These are phyloP conservation scores for Anableps anableps DNA, from an alignment of 2,797 vertebrate species.

Conservation along the genomic window DNA sequence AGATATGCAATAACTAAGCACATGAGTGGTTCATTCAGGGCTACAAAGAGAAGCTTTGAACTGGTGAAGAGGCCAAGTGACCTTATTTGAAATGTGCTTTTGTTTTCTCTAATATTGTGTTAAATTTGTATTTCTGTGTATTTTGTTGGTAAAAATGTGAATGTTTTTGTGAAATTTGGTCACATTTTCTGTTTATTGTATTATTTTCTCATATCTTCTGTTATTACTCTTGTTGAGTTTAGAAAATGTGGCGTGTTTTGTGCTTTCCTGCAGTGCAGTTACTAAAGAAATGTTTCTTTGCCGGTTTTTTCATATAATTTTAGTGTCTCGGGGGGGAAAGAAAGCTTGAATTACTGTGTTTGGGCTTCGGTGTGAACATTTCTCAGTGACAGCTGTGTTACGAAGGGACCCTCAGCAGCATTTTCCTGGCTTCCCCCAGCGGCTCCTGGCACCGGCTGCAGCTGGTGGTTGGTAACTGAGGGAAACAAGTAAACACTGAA, in stretches of 20 bases:
- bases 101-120: background rate
- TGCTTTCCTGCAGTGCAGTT: background rate
- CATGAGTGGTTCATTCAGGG: background rate
- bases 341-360: background rate
- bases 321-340: conserved; percentile 1
- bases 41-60: too few species aligned
- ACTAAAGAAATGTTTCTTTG: background rate
- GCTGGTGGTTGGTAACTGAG: conserved; percentile 35
- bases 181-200: background rate
- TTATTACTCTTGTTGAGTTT: background rate
- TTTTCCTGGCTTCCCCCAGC: conserved; percentile 17
- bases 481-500: conserved; percentile 51
- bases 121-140: background rate
- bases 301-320: background rate
- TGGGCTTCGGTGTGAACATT: conserved; percentile 5
- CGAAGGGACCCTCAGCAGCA: conserved; percentile 1
- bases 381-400: conserved; percentile 14
- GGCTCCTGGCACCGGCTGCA: conserved; percentile 22
- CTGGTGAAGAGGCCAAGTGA: background rate
- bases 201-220: background rate
- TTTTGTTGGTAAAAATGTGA: background rate
- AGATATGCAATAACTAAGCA: background rate
- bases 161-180: background rate
- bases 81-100: background rate
- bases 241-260: background rate